Percentiles rank a stretch among this genome's conserved stretches.
These are phyloP conservation scores for Orthosia gracilis DNA, from an alignment of 2,888 invertebrate species.

Conservation along the genomic window DNA sequence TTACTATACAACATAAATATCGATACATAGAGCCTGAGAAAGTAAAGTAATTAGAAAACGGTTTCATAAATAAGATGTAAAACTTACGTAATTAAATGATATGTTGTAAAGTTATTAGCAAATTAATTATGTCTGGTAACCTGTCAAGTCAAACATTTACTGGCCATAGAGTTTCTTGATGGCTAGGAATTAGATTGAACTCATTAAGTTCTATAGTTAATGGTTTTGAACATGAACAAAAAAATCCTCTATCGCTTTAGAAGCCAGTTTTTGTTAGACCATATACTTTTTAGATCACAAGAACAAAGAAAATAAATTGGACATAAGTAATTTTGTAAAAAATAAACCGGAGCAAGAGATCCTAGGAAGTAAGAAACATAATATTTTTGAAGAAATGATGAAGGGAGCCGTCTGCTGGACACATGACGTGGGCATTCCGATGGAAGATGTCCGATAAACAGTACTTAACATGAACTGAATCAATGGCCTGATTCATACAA, in stretches of 20 bases:
- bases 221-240: neutral
- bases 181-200: neutral
- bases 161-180: constrained; percentile 6
- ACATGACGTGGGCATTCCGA: constrained; percentile 63
- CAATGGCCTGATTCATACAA: constrained; percentile 61
- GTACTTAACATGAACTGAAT: constrained; percentile 63
- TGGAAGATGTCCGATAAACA: constrained; percentile 61
- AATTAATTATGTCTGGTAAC: constrained; percentile 38
- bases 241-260: neutral
- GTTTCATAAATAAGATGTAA: constrained; percentile 54
- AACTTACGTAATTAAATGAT: constrained; percentile 52
- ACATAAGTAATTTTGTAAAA: neutral
- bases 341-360: neutral
- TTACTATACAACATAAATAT: constrained; percentile 39
- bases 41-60: constrained; percentile 65
- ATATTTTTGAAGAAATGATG: constrained; percentile 36
- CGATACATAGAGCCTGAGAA: constrained; percentile 48
- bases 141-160: constrained; percentile 18
- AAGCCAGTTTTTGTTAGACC: neutral
- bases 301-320: neutral
- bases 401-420: constrained; percentile 54
- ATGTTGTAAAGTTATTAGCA: constrained; percentile 27
- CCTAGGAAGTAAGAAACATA: constrained; percentile 51
- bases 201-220: constrained; percentile 2
- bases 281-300: neutral